These are phyloP conservation scores for Crypturellus undulatus DNA, from an alignment of 2,113 vertebrate species.

Conservation along the genomic window DNA sequence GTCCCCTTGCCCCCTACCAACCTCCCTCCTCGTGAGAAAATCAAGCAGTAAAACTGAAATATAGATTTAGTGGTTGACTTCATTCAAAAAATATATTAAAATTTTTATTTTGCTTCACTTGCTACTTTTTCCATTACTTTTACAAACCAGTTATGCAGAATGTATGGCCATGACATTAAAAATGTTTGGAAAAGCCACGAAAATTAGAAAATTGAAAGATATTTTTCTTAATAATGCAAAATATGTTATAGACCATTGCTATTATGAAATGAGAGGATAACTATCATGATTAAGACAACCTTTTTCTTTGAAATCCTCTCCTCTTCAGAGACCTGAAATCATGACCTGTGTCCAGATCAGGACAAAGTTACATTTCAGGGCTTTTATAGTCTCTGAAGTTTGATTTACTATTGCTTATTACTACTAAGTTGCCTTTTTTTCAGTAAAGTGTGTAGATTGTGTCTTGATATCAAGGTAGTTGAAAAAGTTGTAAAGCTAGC, in stretches of 20 bases:
- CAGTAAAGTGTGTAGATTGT: neutral
- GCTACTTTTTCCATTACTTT: neutral
- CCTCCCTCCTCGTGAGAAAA: neutral
- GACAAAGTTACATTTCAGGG: neutral
- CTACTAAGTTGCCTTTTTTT: neutral
- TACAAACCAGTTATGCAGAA: neutral
- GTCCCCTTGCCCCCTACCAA: neutral
- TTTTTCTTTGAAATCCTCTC: neutral
- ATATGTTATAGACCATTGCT: neutral
- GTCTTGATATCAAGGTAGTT: neutral
- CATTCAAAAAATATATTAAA: neutral
- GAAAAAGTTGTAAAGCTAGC: neutral
- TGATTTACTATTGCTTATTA: neutral
- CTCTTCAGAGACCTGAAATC: neutral
- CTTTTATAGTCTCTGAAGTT: neutral
- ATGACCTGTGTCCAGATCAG: neutral
- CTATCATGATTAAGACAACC: neutral
- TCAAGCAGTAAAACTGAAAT: neutral
- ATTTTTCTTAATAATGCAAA: neutral
- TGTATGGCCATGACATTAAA: neutral
- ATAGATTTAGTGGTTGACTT: neutral
- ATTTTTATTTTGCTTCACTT: neutral
- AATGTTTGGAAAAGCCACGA: neutral
- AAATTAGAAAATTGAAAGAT: neutral
- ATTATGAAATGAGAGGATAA: neutral